phyloP scores from a whole-genome alignment of 2,888 invertebrate species.

The Trichogramma evanescens region DNA sequence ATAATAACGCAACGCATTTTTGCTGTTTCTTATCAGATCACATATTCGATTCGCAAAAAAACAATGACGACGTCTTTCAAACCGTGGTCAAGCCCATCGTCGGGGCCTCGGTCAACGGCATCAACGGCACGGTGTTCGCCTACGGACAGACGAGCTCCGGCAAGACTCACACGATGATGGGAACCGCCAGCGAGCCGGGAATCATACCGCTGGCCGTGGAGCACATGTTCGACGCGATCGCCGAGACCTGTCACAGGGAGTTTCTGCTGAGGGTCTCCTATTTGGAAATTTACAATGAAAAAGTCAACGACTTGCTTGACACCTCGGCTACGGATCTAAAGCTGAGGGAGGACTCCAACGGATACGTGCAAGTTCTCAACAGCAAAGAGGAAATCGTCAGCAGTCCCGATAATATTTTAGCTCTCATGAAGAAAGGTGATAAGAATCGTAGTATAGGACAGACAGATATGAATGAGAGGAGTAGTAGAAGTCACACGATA shows the following conservation, averaged over 20 bases:
- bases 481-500: constrained; percentile 84
- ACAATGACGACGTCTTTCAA: constrained; percentile 60
- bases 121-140: constrained; percentile 84
- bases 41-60: constrained; percentile 58
- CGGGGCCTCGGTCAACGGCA: constrained; percentile 63
- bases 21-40: constrained; percentile 52
- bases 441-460: constrained; percentile 67
- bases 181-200: constrained; percentile 61
- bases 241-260: constrained; percentile 58
- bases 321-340: constrained; percentile 56
- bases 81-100: constrained; percentile 66
- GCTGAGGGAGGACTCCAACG: constrained; percentile 58
- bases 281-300: constrained; percentile 85
- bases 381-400: constrained; percentile 61
- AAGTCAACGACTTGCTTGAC: constrained; percentile 69
- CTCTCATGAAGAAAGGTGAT: constrained; percentile 58
- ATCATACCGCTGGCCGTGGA: constrained; percentile 67
- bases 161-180: constrained; percentile 80
- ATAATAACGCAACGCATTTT: background rate
- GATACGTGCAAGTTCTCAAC: constrained; percentile 56
- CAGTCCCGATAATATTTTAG: constrained; percentile 57
- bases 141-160: constrained; percentile 90
- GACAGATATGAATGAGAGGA: constrained; percentile 82
- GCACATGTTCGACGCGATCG: constrained; percentile 63
- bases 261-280: constrained; percentile 77